Evolutionary conservation across 1,140 invertebrate genomes (phyloP).

Genomic region (Zaprionus kolodkinae): DNA sequence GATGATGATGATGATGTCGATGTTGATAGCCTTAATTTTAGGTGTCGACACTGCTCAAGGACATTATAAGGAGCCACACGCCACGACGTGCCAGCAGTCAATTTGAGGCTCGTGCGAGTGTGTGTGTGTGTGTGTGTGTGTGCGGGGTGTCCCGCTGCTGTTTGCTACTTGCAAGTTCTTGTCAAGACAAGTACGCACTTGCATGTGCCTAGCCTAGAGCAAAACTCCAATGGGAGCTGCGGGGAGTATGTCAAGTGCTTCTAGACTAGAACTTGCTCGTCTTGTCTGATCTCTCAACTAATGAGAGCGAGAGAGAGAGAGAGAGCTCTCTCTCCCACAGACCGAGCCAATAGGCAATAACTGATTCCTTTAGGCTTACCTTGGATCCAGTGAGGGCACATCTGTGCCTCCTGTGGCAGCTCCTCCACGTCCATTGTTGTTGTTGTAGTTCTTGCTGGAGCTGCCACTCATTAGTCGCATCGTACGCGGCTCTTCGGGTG

Average conservation of each 20-base stretch:
- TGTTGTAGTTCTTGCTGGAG: constrained; percentile 59
- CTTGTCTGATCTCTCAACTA: neutral
- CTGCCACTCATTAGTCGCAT: constrained; percentile 62
- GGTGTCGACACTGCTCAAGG: constrained; percentile 66
- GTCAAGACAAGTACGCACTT: constrained; percentile 51
- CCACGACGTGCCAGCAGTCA: constrained; percentile 8
- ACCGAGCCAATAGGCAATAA: neutral
- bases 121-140: constrained; percentile 4
- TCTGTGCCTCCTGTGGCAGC: constrained; percentile 41
- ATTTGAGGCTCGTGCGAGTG: neutral
- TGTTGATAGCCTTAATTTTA: constrained; percentile 68
- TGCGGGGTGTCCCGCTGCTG: neutral
- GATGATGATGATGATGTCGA: constrained; percentile 29
- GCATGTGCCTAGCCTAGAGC: neutral
- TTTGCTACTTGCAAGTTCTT: constrained; percentile 26
- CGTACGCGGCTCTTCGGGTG: constrained; percentile 66
- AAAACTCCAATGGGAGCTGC: constrained; percentile 23
- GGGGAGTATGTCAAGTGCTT: constrained; percentile 57
- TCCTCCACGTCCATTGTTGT: constrained; percentile 14
- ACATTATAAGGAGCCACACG: constrained; percentile 49
- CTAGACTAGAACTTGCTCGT: neutral
- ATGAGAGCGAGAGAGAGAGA: no score
- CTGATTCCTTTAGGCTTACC: constrained; percentile 50
- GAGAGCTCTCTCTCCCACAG: no score
- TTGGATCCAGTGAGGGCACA: constrained; percentile 71